Evolutionary conservation across 1,140 invertebrate genomes (phyloP).

Genomic region (Arion vulgaris): DNA sequence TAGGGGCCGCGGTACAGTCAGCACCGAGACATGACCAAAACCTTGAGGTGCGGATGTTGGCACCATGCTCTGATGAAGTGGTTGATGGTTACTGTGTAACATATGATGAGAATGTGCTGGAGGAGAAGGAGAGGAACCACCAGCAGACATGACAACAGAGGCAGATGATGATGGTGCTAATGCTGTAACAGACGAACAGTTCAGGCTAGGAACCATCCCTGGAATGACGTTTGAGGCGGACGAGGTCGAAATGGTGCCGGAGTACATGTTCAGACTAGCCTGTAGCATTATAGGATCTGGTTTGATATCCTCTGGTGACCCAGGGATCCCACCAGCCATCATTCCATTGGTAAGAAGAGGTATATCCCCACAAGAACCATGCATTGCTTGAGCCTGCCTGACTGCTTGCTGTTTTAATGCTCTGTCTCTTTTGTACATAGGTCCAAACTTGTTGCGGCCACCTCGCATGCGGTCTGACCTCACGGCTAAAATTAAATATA

Average conservation of each 20-base stretch:
- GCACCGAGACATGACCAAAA: conserved; percentile 25
- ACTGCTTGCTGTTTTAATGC: conserved; percentile 96
- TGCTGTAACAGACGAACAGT: conserved; percentile 39
- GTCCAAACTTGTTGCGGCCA: conserved; percentile 99
- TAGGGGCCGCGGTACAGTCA: conserved; percentile 22
- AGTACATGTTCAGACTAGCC: conserved; percentile 47
- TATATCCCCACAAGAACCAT: conserved; percentile 55
- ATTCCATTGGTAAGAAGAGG: conserved; percentile 29
- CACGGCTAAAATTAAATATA: conserved; percentile 81
- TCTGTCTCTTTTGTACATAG: conserved; percentile 98
- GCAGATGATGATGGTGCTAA: conserved; percentile 27
- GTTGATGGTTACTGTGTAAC: conserved; percentile 11
- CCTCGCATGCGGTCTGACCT: conserved; percentile 98
- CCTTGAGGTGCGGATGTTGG: not conserved
- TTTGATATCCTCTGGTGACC: conserved; percentile 62
- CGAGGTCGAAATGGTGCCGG: conserved; percentile 49
- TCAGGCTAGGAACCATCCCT: conserved; percentile 48
- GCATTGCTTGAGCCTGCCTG: conserved; percentile 61
- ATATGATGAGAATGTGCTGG: conserved; percentile 41
- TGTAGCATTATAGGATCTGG: conserved; percentile 60
- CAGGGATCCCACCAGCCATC: conserved; percentile 43
- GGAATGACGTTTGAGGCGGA: conserved; percentile 51
- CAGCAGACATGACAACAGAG: conserved; percentile 10
- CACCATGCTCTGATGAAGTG: not conserved
- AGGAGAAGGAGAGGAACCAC: conserved; percentile 37